Percentiles rank a stretch among this genome's conserved stretches.
Evolutionary conservation across 2,888 invertebrate genomes (phyloP).

Genomic region (Agrotis segetum): DNA sequence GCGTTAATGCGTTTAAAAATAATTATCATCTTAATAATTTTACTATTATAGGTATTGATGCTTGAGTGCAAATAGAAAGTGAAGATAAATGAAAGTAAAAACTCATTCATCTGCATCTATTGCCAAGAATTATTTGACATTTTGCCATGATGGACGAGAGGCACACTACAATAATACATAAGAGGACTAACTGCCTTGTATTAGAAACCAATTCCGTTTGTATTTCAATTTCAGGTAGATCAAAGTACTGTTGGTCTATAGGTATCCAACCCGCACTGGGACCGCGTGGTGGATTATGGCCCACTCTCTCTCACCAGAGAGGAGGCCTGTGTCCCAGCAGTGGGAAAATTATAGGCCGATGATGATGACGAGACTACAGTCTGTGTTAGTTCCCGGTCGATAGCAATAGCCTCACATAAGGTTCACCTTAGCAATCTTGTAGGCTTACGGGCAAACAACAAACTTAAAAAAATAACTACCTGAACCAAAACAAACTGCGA

Average conservation of each 20-base stretch:
- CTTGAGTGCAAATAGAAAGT: not conserved
- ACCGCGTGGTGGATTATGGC: too few species aligned
- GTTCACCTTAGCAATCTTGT: too few species aligned
- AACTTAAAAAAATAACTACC: too few species aligned
- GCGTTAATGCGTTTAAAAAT: too few species aligned
- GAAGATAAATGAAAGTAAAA: not conserved
- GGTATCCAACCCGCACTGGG: too few species aligned
- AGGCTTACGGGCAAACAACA: too few species aligned
- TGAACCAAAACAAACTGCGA: too few species aligned
- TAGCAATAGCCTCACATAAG: not conserved
- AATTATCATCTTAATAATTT: not conserved
- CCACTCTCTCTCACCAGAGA: too few species aligned
- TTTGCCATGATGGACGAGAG: not conserved
- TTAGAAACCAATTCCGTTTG: too few species aligned
- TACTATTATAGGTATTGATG: not conserved
- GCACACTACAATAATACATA: not conserved
- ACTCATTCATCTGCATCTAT: not conserved
- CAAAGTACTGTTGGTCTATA: not conserved
- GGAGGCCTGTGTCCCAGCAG: too few species aligned
- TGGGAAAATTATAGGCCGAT: too few species aligned
- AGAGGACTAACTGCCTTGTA: not conserved
- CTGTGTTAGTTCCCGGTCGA: not conserved
- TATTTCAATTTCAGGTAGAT: not conserved
- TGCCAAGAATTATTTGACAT: constrained; percentile 33
- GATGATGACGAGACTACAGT: not conserved